Evolutionary conservation across 2,888 invertebrate species (phyloP).

Genomic region (Caenorhabditis sp.): DNA sequence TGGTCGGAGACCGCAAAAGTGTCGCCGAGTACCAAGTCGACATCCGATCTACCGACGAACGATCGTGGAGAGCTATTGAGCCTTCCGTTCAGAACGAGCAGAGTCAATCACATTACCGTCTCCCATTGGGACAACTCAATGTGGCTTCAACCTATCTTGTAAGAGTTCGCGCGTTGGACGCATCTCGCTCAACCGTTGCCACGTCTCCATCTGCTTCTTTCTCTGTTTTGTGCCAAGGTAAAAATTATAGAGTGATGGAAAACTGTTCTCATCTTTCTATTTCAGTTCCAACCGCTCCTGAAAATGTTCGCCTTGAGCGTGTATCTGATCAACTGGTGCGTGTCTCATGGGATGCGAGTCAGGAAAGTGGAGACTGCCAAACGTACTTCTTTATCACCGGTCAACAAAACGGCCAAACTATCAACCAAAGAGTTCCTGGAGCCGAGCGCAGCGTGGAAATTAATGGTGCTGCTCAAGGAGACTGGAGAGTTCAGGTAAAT

Average conservation of each 20-base stretch:
- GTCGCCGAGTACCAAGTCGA: slow-evolving; percentile 80
- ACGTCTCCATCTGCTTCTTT: slow-evolving; percentile 75
- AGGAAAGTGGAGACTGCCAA: slow-evolving; percentile 74
- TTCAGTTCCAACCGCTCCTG: slow-evolving; percentile 72
- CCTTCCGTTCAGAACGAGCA: slow-evolving; percentile 61
- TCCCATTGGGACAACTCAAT: slow-evolving; percentile 65
- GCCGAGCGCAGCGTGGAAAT: slow-evolving; percentile 74
- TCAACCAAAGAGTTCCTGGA: slow-evolving; percentile 66
- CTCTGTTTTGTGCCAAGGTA: slow-evolving; percentile 76
- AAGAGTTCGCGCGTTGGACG: slow-evolving; percentile 74
- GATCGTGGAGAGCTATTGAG: slow-evolving; percentile 71
- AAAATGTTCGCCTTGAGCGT: slow-evolving; percentile 73
- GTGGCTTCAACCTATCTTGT: slow-evolving; percentile 74
- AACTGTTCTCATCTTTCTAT: not conserved
- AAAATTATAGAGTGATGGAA: not conserved
- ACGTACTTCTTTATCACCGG: slow-evolving; percentile 81
- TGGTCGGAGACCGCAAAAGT: slow-evolving; percentile 71
- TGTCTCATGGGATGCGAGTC: slow-evolving; percentile 73
- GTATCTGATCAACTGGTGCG: slow-evolving; percentile 68
- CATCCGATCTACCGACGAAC: slow-evolving; percentile 69
- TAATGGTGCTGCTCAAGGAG: slow-evolving; percentile 64
- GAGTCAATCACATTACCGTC: slow-evolving; percentile 62
- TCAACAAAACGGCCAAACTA: slow-evolving; percentile 65
- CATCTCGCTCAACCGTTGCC: slow-evolving; percentile 66
- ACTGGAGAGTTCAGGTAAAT: slow-evolving; percentile 71